Evolutionary conservation across 2,797 vertebrate genomes (phyloP), one percentile per base, ranked within the genome.

Genomic region (Characodon lateralis): DNA sequence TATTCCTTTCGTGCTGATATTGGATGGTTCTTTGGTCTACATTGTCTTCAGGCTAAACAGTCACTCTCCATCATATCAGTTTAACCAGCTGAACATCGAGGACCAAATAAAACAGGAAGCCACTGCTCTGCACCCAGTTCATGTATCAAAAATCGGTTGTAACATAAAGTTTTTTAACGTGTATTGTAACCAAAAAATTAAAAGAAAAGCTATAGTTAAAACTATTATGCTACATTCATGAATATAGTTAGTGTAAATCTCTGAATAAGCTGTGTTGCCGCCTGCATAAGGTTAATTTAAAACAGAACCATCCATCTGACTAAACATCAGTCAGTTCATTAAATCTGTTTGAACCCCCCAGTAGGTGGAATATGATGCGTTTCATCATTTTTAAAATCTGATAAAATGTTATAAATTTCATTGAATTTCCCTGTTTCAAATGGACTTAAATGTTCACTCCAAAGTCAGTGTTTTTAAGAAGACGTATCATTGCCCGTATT

Each of bases 21-120:
- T 85, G 78, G 74, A 82, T 78, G 83, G 73, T 81, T 86, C 76
- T 80, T 65, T 71, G 78, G 76, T 73, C 66, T 65, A 71, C 43
- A 48, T 31, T 72, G 69, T 82, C 86, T 88, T 26, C 9, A 20
- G 85, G 87, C 83, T 71, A 43, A 55, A 87, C 39, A 0, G 84
- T 89, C 91, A 69, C 81, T 87, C 69, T 84, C 35, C 16, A 82
- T 93, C 74, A 83, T n/a, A 72, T 93, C 89, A 87, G 56, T 26
- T 76, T 13, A 77, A 84, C 50, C 85, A 84, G 78, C 43, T 39
- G 79, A 82, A 72, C 78, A 74, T 82, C 14, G 6, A 65, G 73
- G 71, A 3, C 77, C 48, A 77, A 71, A 78, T 77, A 55, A 79
- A 82, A 72, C 69, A 28, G n/a, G 48, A 74, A 75, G 78, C 78